Evolutionary conservation across 2,888 invertebrate genomes (phyloP).

Genomic region (Eueremaeus valkanovi): DNA sequence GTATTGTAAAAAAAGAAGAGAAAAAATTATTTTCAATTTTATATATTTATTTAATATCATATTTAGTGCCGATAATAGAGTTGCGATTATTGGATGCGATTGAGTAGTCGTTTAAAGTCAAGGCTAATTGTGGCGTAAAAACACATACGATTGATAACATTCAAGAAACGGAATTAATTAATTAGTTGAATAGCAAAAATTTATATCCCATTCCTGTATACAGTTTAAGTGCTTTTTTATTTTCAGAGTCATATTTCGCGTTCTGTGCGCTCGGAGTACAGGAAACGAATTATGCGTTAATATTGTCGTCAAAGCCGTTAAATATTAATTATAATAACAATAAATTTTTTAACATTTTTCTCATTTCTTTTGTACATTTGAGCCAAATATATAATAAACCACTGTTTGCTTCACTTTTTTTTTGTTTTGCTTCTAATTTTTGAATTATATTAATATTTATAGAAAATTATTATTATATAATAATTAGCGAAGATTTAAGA

Average conservation of each 20-base stretch:
- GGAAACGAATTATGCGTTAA: constrained; percentile 1
- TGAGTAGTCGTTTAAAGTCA: constrained; percentile 27
- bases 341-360: background rate
- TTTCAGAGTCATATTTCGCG: background rate
- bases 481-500: background rate
- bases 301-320: constrained; percentile 24
- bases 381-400: constrained; percentile 22
- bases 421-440: background rate
- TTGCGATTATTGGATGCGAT: background rate
- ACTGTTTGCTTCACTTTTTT: background rate
- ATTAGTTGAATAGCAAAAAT: background rate
- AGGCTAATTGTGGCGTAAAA: background rate
- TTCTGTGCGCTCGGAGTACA: background rate
- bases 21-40: background rate
- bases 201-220: constrained; percentile 27
- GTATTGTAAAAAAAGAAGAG: background rate
- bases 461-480: background rate
- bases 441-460: background rate
- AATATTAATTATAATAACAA: constrained; percentile 4
- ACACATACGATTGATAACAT: background rate
- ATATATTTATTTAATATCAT: background rate
- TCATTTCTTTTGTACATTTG: constrained; percentile 35
- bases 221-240: background rate
- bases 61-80: background rate
- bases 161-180: constrained; percentile 28